Conservation (phyloP, 2,113 vertebrate genomes). For the Tretioscincus oriximinensis region DNA sequence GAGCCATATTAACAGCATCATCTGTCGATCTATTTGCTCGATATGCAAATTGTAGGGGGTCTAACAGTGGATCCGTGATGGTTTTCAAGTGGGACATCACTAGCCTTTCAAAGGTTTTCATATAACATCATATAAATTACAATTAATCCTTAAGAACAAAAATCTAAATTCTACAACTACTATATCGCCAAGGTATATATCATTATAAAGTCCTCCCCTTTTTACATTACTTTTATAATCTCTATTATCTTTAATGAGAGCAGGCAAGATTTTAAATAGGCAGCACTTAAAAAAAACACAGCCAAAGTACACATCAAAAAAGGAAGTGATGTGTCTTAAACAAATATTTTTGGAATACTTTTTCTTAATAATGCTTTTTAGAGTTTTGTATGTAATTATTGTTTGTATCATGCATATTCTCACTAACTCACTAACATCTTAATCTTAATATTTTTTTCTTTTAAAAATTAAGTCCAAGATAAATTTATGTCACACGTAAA, state of each 20-base stretch:
- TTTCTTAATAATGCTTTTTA: neutral
- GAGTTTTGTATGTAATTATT: neutral
- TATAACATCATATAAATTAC: no score
- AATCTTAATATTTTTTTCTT: neutral
- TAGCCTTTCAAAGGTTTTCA: no score
- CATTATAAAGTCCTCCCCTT: neutral
- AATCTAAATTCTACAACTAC: neutral
- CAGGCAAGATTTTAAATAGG: no score
- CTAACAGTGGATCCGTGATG: no score
- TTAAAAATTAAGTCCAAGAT: neutral
- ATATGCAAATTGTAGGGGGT: no score
- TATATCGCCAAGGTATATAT: neutral
- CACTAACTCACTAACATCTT: neutral
- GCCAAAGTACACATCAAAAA: no score
- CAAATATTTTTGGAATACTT: neutral
- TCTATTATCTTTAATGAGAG: no score
- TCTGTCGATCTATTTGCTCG: no score
- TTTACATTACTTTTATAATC: no score
- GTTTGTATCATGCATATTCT: neutral
- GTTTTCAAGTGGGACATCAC: no score
- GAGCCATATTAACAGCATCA: no score
- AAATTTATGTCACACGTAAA: neutral
- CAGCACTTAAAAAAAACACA: neutral
- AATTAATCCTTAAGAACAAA: slow-evolving; percentile 41
- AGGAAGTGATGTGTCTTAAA: no score